Conservation (phyloP, 1,140 invertebrate genomes). For the Drosophila truncata region DNA sequence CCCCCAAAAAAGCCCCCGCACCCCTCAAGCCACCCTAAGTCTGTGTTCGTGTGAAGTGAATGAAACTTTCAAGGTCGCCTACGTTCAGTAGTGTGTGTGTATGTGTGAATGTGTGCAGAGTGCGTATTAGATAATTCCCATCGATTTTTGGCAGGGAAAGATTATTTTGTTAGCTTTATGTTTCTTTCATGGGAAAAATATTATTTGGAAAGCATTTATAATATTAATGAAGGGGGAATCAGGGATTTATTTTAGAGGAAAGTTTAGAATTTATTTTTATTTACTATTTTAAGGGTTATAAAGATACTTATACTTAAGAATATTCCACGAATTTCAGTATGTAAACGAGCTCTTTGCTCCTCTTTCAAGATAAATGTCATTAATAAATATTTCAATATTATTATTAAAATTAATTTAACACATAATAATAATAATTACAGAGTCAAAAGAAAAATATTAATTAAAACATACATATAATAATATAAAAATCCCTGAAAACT, state of each 20-base stretch:
- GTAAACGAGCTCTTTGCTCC: neutral
- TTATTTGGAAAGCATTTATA: neutral
- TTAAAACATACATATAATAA: neutral
- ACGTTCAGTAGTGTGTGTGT: constrained; percentile 13
- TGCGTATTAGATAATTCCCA: constrained; percentile 78
- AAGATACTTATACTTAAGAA: neutral
- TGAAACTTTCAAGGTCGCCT: constrained; percentile 81
- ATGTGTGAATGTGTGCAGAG: constrained; percentile 35
- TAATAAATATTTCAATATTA: too few relatives aligned
- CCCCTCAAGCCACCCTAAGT: neutral
- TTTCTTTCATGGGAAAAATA: constrained; percentile 3
- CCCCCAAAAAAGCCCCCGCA: constrained; percentile 1
- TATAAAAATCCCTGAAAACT: too few relatives aligned
- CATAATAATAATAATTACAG: too few relatives aligned
- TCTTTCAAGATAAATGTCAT: too few relatives aligned
- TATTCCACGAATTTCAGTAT: neutral
- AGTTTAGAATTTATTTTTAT: neutral
- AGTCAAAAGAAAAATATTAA: too few relatives aligned
- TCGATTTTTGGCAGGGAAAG: constrained; percentile 51
- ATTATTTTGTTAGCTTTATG: constrained; percentile 48
- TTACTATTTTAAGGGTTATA: neutral
- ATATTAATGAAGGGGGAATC: neutral
- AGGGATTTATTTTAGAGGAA: neutral
- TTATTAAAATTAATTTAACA: too few relatives aligned
- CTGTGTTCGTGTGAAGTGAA: constrained; percentile 72